Conservation (phyloP, 2,797 vertebrate genomes). For the Anabacerthia variegaticeps region DNA sequence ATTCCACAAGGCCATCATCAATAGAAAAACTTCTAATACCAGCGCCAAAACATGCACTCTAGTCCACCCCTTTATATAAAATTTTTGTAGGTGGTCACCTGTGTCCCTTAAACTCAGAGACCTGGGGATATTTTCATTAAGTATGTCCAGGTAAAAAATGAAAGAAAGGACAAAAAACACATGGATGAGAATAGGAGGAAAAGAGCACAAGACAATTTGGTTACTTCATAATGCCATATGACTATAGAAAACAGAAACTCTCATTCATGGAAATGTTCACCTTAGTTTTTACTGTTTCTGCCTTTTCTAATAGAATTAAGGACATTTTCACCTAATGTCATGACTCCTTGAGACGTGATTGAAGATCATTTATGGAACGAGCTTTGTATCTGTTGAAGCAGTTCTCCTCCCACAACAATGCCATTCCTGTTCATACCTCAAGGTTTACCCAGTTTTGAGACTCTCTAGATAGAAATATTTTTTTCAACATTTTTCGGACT, state of each 20-base stretch:
- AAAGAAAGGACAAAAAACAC: background rate
- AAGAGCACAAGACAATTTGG: background rate
- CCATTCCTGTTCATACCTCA: no score
- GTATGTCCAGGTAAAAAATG: background rate
- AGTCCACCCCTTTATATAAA: background rate
- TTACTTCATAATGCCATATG: background rate
- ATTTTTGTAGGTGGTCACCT: background rate
- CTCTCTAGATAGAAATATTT: no score
- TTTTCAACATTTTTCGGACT: background rate
- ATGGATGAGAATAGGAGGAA: background rate
- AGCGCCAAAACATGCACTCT: background rate
- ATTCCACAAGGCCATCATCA: background rate
- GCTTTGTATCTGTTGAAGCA: no score
- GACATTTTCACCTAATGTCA: background rate
- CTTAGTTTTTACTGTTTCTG: background rate
- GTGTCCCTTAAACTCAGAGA: background rate
- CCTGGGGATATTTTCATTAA: background rate
- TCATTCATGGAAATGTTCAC: background rate
- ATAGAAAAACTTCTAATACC: background rate
- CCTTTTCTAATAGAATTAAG: background rate
- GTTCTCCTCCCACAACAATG: no score
- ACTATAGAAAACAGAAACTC: background rate
- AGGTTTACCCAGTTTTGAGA: no score
- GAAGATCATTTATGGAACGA: no score
- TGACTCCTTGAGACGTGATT: no score